Evolutionary conservation across 2,888 invertebrate species (phyloP), one percentile per base, ranked within the genome.

Genomic region (Toxonevra muliebris): DNA sequence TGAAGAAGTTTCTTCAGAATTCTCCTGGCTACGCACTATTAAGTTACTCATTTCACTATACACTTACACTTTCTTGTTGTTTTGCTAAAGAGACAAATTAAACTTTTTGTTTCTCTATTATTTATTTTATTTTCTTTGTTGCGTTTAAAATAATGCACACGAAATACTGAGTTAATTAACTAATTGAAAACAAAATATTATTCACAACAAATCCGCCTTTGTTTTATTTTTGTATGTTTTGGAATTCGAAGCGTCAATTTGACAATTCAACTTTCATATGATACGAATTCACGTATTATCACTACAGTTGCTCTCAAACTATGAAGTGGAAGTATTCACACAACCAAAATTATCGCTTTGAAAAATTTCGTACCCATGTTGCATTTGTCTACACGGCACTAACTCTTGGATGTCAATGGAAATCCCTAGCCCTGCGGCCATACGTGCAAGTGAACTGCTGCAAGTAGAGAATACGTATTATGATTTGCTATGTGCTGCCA

Each of bases 11-110:
- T 19, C 15, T 15, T 65, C 65, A 17, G 58, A 58, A 43, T 58
- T 59, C n/a, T 65, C 65, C n/a, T 57, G 41, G 20, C 59, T 59
- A 11, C 65, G 65, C 42, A 65, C 15, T 15, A 65, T 19, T 3
- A 59, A 17, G 52, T 59, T 65, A 12, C 65, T 57, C 30, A 30
- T 30, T 30, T 30, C 30, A 30, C 30, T 4, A 30, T 30, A 13
- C 41, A 58, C 48, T 50, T 50, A n/a, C 19, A 19, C n/a, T 65
- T 19, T 15, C 17, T 50, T 40, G 48, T 41, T 12, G 15, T 43
- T 52, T 58, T n/a, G 41, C 65, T 30, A 30, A 30, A 7, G 30
- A 30, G 30, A 30, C 30, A 30, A 30, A 30, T 30, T 30, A 30
- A 30, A 30, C 30, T 30, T 30, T 30, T 2, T 30, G 7, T 30